A percentile compares a stretch with the other conserved stretches of the same genome.
Conservation (phyloP, 2,113 vertebrate genomes). For the Mugil cephalus region DNA sequence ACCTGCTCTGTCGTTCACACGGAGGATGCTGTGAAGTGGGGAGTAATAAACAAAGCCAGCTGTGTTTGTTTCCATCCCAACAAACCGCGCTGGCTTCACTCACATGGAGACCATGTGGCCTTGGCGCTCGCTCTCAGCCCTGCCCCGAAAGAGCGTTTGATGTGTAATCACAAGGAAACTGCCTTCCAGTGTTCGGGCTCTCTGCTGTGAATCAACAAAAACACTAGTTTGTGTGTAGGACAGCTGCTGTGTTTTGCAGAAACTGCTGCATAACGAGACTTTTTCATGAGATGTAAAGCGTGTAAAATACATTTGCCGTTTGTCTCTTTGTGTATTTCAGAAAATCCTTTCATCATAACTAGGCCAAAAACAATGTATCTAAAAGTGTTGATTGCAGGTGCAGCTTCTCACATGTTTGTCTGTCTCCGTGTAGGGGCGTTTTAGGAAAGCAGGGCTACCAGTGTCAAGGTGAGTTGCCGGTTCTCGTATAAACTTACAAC, state of each 20-base stretch:
- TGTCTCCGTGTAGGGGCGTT: constrained; percentile 89
- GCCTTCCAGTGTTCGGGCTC: neutral
- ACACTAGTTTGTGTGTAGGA: too few species aligned
- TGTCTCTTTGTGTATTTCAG: too few species aligned
- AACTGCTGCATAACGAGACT: too few species aligned
- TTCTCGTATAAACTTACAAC: too few species aligned
- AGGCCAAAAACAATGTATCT: too few species aligned
- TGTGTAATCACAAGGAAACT: constrained; percentile 14
- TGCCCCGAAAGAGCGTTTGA: neutral
- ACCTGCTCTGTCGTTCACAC: constrained; percentile 30
- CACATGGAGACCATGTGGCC: constrained; percentile 26
- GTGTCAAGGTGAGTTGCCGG: constrained; percentile 93
- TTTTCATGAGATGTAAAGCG: too few species aligned
- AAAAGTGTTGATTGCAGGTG: too few species aligned
- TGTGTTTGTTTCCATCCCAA: constrained; percentile 56
- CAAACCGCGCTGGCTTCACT: neutral
- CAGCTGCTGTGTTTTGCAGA: too few species aligned
- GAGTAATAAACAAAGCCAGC: constrained; percentile 44
- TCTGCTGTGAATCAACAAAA: too few species aligned
- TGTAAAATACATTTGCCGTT: too few species aligned
- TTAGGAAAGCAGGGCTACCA: constrained; percentile 99
- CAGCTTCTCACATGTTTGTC: neutral
- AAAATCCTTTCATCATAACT: too few species aligned
- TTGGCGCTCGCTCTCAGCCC: constrained; percentile 2
- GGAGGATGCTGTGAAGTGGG: constrained; percentile 23